These are phyloP conservation scores for Clarias laeviceps DNA, from an alignment of 2,797 vertebrate species.

Conservation along the genomic window DNA sequence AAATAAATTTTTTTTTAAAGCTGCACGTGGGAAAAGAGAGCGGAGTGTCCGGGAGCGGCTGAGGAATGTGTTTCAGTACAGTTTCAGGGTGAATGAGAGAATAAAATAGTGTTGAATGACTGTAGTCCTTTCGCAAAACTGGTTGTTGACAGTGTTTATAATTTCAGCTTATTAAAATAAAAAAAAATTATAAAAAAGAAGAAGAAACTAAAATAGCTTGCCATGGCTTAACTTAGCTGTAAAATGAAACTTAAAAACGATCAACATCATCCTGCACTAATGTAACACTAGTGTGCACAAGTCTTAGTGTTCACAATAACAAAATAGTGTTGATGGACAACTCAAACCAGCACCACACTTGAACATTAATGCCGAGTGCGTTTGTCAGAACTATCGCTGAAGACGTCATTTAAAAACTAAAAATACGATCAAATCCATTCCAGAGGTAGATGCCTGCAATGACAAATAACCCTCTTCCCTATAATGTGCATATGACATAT, in stretches of 20 bases:
- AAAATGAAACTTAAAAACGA: neutral
- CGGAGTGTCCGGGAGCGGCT: slow-evolving; percentile 41
- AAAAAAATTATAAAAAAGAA: too few relatives aligned
- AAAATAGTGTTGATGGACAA: slow-evolving; percentile 36
- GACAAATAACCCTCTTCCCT: slow-evolving; percentile 31
- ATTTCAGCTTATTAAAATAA: slow-evolving; percentile 17
- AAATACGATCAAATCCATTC: neutral
- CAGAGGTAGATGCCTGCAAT: slow-evolving; percentile 53
- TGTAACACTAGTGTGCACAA: slow-evolving; percentile 11
- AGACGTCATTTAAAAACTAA: neutral
- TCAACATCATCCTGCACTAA: neutral
- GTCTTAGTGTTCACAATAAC: slow-evolving; percentile 27
- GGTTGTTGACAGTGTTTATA: neutral
- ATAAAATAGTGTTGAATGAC: neutral
- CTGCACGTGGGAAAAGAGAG: slow-evolving; percentile 43
- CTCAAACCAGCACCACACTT: neutral
- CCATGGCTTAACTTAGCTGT: neutral
- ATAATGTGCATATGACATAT: neutral
- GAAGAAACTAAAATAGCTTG: neutral
- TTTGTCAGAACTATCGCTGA: neutral
- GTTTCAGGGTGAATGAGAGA: neutral
- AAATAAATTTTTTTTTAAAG: neutral
- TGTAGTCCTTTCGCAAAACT: slow-evolving; percentile 6
- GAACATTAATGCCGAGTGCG: neutral
- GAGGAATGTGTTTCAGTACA: slow-evolving; percentile 29